Evolutionary conservation across 2,888 invertebrate genomes (phyloP), one percentile per base, ranked within the genome.

Genomic region (Entomobrya proxima): DNA sequence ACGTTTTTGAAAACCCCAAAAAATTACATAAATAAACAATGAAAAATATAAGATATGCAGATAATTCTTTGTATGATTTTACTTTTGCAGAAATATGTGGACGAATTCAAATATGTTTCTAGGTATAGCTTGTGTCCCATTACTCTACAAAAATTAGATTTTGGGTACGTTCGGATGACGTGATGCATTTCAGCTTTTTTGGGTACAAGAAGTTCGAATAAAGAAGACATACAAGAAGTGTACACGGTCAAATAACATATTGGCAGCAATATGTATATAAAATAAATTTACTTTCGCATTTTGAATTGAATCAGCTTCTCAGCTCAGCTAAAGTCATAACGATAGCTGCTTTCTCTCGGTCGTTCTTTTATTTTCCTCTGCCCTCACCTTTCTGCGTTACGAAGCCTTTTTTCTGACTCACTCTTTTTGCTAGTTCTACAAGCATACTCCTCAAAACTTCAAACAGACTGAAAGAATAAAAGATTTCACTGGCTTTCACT

Each of bases 401-500:
- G 50, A 44, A 44, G 44, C 40, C 13, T 15, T 15, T 27, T 27
- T 69, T 37, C 30, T 69, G 27, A 7, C 30, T 32, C 32, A 21
- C 27, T 74, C 13, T n/a, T 18, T 1, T 35, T 27, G 47, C 27
- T 64, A n/a, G 18, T 44, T 27, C 44, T 21, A 67, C 37, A 30
- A 58, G 11, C n/a, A n/a, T 44, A 24, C 11, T 44, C 4, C 5
- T 61, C 13, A 27, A 61, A 15, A 47, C 44, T 72, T 75, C 72
- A 72, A 80, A 79, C 79, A 79, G 69, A 79, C n/a, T 44, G 37
- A 21, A 27, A 15, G 72, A 72, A 69, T 55, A 72, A 9, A 2
- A 13, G 67, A 72, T 44, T 80, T 80, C 44, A 58, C 72, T 52
- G 32, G 2, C 50, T 47, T 21, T 64, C 64, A 35, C n/a, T 35